These are phyloP conservation scores for Zootoca vivipara DNA, from an alignment of 2,113 vertebrate species.

Conservation along the genomic window DNA sequence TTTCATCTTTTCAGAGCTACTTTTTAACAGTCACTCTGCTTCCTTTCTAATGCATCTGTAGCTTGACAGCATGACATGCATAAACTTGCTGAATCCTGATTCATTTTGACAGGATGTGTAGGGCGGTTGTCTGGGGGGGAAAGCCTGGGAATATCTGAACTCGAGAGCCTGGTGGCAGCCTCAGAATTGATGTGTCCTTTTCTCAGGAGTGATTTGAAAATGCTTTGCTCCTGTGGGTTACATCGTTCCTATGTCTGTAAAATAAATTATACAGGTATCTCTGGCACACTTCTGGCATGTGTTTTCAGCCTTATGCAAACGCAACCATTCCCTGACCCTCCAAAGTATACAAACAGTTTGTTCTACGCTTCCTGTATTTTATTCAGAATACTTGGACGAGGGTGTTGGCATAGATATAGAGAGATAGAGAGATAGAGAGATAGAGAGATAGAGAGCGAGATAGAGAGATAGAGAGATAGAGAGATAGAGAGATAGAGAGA, in stretches of 20 bases:
- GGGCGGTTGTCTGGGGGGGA: not conserved
- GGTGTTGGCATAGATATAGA: not conserved
- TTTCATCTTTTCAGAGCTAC: not conserved
- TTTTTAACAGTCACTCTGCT: not conserved
- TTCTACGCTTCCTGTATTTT: not conserved
- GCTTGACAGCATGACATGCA: not conserved
- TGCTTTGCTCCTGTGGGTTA: not conserved
- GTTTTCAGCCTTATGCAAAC: not conserved
- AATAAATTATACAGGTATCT: slow-evolving; percentile 19
- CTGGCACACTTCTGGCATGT: not conserved
- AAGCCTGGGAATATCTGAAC: not conserved
- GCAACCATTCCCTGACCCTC: not conserved
- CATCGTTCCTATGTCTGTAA: not conserved
- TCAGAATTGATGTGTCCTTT: slow-evolving; percentile 2
- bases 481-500: no score
- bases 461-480: no score
- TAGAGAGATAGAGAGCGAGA: no score
- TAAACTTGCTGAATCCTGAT: slow-evolving; percentile 8
- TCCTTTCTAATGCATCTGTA: slow-evolving; percentile 18
- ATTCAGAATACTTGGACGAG: not conserved
- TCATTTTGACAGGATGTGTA: slow-evolving; percentile 30
- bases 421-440: no score
- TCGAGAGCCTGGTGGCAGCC: not conserved
- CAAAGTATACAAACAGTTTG: not conserved
- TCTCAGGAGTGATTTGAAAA: slow-evolving; percentile 10